Conservation (phyloP, 2,888 invertebrate species). For the Petrolisthes manimaculis region DNA sequence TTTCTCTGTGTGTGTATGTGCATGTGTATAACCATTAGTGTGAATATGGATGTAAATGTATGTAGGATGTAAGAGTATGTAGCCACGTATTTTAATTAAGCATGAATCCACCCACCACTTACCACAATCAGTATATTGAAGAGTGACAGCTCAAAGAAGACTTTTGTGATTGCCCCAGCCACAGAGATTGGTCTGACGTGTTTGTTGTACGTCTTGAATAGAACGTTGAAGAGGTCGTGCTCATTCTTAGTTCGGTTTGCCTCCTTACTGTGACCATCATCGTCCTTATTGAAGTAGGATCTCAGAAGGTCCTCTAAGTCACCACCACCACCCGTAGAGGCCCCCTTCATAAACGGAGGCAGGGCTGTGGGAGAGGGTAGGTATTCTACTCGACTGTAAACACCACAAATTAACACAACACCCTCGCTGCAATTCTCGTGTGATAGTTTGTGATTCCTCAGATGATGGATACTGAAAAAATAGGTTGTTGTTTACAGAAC, state of each 20-base stretch:
- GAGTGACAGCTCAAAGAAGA: constrained; percentile 64
- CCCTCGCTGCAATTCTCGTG: too few relatives aligned
- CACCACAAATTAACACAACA: too few relatives aligned
- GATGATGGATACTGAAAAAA: too few relatives aligned
- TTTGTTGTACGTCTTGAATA: constrained; percentile 61
- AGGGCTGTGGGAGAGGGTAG: not conserved
- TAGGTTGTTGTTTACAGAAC: too few relatives aligned
- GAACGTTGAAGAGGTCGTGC: constrained; percentile 47
- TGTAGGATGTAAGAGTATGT: not conserved
- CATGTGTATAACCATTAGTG: not conserved
- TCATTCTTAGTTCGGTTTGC: constrained; percentile 27
- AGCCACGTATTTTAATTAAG: not conserved
- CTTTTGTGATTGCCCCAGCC: constrained; percentile 15
- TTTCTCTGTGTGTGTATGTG: not conserved
- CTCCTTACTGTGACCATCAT: not conserved
- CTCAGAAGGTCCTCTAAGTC: not conserved
- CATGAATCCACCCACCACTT: constrained; percentile 6
- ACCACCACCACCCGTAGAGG: not conserved
- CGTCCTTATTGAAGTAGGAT: not conserved
- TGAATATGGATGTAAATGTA: not conserved
- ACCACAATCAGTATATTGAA: constrained; percentile 63
- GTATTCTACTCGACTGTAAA: not conserved
- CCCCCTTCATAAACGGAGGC: not conserved
- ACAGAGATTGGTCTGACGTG: constrained; percentile 56
- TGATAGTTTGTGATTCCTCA: too few relatives aligned